phyloP scores from a whole-genome alignment of 2,113 vertebrate species.

The Stegostoma tigrinum region DNA sequence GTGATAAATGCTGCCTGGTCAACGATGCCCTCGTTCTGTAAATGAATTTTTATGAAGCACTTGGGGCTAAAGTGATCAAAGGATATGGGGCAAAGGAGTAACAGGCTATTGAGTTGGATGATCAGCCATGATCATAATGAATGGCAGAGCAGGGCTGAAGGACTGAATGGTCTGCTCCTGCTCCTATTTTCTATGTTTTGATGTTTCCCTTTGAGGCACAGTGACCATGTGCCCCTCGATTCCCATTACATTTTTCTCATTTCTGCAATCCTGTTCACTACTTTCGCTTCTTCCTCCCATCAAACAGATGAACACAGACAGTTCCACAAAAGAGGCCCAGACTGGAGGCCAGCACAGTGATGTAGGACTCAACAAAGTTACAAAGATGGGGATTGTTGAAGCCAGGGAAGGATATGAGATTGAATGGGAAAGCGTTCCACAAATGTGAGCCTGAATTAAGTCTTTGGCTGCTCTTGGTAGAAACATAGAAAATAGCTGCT shows the following conservation, averaged over 20 bases:
- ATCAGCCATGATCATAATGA: no score
- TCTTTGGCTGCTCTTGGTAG: no score
- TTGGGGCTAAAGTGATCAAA: no score
- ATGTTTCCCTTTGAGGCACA: neutral
- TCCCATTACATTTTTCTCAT: neutral
- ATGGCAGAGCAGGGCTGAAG: no score
- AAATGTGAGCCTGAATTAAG: neutral
- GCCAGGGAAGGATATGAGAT: neutral
- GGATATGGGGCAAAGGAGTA: no score
- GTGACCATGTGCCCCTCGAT: neutral
- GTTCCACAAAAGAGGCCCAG: neutral
- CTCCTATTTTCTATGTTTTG: no score
- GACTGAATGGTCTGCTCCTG: no score
- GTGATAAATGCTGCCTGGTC: no score
- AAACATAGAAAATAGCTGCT: no score
- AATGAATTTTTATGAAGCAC: no score
- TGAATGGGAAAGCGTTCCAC: neutral
- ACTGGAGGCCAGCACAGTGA: neutral
- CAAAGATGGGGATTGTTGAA: neutral
- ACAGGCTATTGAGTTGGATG: no score
- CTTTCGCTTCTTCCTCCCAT: neutral
- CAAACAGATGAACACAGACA: neutral
- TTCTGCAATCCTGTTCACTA: neutral
- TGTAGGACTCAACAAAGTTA: neutral
- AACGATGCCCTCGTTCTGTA: no score